These are phyloP conservation scores for Ennomos fuscantarius DNA, from an alignment of 2,888 invertebrate genomes.

Conservation along the genomic window DNA sequence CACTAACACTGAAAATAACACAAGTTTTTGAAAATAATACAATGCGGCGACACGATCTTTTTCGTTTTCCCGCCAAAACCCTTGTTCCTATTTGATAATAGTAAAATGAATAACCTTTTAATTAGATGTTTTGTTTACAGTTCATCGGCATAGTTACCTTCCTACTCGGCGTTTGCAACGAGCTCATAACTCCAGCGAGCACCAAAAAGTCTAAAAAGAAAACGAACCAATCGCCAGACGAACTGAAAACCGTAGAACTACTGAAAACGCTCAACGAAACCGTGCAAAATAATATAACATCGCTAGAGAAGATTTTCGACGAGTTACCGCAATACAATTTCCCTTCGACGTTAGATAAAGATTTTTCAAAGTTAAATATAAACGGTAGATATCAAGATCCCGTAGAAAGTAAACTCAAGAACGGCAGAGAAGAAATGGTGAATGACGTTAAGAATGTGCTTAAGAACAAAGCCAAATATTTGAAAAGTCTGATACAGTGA, in stretches of 20 bases:
- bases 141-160: slow-evolving; percentile 84
- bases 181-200: slow-evolving; percentile 77
- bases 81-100: too few relatives aligned
- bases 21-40: too few relatives aligned
- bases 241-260: slow-evolving; percentile 62
- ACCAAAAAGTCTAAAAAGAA: slow-evolving; percentile 86
- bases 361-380: slow-evolving; percentile 67
- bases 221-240: slow-evolving; percentile 73
- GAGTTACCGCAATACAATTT: slow-evolving; percentile 68
- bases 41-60: too few relatives aligned
- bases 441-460: slow-evolving; percentile 81
- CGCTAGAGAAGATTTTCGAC: slow-evolving; percentile 72
- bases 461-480: slow-evolving; percentile 83
- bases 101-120: too few relatives aligned
- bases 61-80: too few relatives aligned
- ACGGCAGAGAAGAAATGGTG: slow-evolving; percentile 79
- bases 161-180: slow-evolving; percentile 84
- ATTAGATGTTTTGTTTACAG: slow-evolving; percentile 65
- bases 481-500: slow-evolving; percentile 73
- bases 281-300: slow-evolving; percentile 62
- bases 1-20: too few relatives aligned
- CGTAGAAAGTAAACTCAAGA: slow-evolving; percentile 74
- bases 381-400: slow-evolving; percentile 65
- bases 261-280: slow-evolving; percentile 64
- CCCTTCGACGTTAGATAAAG: slow-evolving; percentile 61